Evolutionary conservation across 2,113 vertebrate genomes (phyloP).

Genomic region (Myotis davidii): DNA sequence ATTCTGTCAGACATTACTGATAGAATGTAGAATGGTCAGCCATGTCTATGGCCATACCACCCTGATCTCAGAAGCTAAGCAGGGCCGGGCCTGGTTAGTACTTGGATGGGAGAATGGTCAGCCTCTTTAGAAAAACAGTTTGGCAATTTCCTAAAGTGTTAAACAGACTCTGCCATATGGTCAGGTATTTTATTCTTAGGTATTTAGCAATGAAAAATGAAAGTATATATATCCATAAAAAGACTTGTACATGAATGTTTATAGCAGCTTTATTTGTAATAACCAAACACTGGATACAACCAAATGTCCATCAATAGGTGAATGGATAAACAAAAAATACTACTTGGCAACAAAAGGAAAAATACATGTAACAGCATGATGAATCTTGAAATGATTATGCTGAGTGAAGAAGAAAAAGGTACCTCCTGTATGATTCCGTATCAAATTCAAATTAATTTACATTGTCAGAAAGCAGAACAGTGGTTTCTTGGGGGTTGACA

Average conservation of each 20-base stretch:
- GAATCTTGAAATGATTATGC: neutral
- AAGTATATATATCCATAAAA: neutral
- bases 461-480: neutral
- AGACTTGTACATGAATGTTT: neutral
- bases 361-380: neutral
- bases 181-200: neutral
- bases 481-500: neutral
- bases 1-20: neutral
- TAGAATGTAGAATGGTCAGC: neutral
- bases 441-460: neutral
- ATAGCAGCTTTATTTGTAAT: neutral
- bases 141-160: neutral
- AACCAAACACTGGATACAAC: neutral
- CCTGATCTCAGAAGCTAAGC: too few relatives aligned
- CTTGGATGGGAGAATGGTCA: neutral
- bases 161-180: neutral
- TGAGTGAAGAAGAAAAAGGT: neutral
- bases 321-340: neutral
- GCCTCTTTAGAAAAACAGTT: neutral
- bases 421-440: neutral
- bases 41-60: too few relatives aligned
- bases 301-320: neutral
- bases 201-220: neutral
- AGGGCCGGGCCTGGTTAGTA: too few relatives aligned
- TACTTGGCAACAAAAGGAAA: neutral